Conservation (phyloP, 2,113 vertebrate species). For the Phalacrocorax aristotelis region DNA sequence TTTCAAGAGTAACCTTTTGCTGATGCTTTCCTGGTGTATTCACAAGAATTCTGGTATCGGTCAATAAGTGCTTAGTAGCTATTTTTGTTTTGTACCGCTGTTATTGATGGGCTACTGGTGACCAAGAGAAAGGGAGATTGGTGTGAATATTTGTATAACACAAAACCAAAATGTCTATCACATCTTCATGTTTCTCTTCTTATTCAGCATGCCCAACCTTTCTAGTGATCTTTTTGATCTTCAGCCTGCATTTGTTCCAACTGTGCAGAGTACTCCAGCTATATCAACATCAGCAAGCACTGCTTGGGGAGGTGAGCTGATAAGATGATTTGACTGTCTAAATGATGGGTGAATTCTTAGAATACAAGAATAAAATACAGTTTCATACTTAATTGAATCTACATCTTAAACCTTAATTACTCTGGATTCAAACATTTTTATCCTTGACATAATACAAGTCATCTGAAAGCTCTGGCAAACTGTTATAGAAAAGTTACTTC, state of each 20-base stretch:
- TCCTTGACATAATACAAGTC: not conserved
- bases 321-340: not conserved
- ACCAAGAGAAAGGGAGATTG: not conserved
- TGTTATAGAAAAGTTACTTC: not conserved
- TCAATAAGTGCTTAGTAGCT: not conserved
- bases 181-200: not conserved
- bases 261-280: conserved; percentile 88
- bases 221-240: conserved; percentile 89
- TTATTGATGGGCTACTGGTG: not conserved
- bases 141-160: fast-evolving
- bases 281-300: conserved; percentile 83
- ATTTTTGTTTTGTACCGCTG: not conserved
- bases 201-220: conserved; percentile 87
- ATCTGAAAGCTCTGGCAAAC: not conserved
- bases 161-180: not conserved
- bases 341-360: not conserved
- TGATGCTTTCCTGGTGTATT: not conserved
- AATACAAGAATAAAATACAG: not conserved
- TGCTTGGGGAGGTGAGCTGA: conserved; percentile 87
- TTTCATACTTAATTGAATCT: not conserved
- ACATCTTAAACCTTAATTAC: not conserved
- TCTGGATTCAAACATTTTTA: not conserved
- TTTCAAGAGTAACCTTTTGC: not conserved
- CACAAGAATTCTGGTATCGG: not conserved
- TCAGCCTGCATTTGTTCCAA: conserved; percentile 85